A percentile compares a stretch with the other conserved stretches of the same genome.
Evolutionary conservation across 1,140 invertebrate species (phyloP).

Genomic region (Myzus persicae): DNA sequence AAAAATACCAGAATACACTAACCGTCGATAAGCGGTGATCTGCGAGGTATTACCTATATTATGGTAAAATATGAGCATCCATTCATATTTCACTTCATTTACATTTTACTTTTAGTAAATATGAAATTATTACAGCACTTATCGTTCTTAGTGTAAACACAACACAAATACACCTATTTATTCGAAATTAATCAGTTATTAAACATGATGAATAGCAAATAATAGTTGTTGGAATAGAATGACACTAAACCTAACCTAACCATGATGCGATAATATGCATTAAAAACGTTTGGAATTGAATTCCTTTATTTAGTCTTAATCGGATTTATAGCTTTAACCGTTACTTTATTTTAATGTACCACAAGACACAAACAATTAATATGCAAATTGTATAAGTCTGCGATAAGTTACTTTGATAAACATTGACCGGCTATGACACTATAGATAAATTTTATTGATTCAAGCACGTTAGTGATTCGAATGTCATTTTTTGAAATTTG

Average conservation of each 20-base stretch:
- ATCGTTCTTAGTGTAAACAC: not conserved
- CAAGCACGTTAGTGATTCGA: too few relatives aligned
- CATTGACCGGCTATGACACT: too few relatives aligned
- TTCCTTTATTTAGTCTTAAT: not conserved
- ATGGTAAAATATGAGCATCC: not conserved
- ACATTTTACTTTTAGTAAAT: not conserved
- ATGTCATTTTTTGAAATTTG: too few relatives aligned
- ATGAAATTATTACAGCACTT: too few relatives aligned
- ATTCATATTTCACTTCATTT: not conserved
- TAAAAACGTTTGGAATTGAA: not conserved
- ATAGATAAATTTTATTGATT: too few relatives aligned
- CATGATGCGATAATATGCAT: not conserved
- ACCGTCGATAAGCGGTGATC: too few relatives aligned
- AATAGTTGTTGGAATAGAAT: not conserved
- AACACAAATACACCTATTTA: not conserved
- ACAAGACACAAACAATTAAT: not conserved
- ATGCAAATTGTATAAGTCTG: too few relatives aligned
- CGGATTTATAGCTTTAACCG: not conserved
- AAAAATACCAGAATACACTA: too few relatives aligned
- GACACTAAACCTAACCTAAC: not conserved
- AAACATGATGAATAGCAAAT: not conserved
- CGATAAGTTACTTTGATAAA: too few relatives aligned
- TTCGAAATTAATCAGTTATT: not conserved
- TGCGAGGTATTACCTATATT: not conserved
- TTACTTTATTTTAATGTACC: not conserved